Evolutionary conservation across 2,797 vertebrate genomes (phyloP).

Genomic region (Enteromius fasciolatus): DNA sequence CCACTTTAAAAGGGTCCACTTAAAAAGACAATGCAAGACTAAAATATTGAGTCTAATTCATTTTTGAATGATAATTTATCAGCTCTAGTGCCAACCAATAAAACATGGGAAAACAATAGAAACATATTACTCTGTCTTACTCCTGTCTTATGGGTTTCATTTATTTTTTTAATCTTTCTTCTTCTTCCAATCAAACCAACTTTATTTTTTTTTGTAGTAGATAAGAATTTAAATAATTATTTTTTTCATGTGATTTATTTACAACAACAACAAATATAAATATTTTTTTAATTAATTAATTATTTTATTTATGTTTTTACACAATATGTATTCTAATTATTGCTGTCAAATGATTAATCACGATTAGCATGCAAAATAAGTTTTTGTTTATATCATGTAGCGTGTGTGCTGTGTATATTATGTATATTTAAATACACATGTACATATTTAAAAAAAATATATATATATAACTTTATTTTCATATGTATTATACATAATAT

Average conservation of each 20-base stretch:
- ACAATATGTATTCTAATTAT: too few relatives aligned
- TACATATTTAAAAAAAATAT: too few relatives aligned
- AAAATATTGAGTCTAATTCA: constrained; percentile 16
- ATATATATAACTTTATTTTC: too few relatives aligned
- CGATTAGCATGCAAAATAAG: too few relatives aligned
- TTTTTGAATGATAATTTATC: constrained; percentile 18
- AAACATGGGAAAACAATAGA: background rate
- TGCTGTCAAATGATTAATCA: too few relatives aligned
- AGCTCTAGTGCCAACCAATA: background rate
- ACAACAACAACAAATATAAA: too few relatives aligned
- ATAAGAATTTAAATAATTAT: background rate
- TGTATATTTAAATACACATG: too few relatives aligned
- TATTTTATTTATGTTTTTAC: too few relatives aligned
- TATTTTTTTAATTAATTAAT: too few relatives aligned
- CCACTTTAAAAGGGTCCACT: constrained; percentile 23
- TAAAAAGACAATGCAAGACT: constrained; percentile 6
- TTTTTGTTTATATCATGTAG: too few relatives aligned
- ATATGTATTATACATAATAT: too few relatives aligned
- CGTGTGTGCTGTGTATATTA: too few relatives aligned
- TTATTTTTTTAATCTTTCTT: background rate
- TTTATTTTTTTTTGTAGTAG: background rate
- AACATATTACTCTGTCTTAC: background rate
- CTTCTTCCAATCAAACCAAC: background rate
- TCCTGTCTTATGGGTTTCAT: background rate
- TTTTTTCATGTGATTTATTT: background rate